Evolutionary conservation across 2,888 invertebrate species (phyloP).

Genomic region (Drosophila paracracens): DNA sequence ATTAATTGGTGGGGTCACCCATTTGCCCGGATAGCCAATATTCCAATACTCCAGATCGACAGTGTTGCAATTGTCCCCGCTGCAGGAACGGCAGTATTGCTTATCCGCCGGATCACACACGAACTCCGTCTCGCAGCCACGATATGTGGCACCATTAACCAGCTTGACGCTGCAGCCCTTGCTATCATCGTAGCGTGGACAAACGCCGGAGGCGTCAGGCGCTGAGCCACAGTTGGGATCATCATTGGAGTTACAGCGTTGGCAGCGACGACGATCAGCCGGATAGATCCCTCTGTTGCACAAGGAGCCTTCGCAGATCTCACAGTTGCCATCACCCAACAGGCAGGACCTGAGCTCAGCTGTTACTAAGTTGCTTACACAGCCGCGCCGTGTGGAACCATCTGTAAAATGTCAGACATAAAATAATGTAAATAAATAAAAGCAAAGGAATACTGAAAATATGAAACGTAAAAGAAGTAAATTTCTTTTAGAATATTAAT

Average conservation of each 20-base stretch:
- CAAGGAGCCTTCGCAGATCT: slow-evolving; percentile 60
- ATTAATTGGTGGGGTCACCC: slow-evolving; percentile 76
- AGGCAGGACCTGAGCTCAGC: slow-evolving; percentile 58
- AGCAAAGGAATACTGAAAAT: neutral
- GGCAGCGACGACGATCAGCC: slow-evolving; percentile 75
- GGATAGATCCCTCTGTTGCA: slow-evolving; percentile 80
- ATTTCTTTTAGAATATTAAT: neutral
- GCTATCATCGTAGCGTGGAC: slow-evolving; percentile 57
- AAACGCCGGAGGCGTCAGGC: slow-evolving; percentile 59
- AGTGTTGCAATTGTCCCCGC: slow-evolving; percentile 74
- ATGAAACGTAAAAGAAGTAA: neutral
- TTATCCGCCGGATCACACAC: slow-evolving; percentile 74
- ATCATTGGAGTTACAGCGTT: slow-evolving; percentile 72
- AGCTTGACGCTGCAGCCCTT: slow-evolving; percentile 76
- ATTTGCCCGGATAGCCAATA: slow-evolving; percentile 81
- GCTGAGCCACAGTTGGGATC: slow-evolving; percentile 67
- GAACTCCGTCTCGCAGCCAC: slow-evolving; percentile 80
- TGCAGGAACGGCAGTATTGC: slow-evolving; percentile 78
- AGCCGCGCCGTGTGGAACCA: slow-evolving; percentile 78
- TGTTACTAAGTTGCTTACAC: slow-evolving; percentile 59
- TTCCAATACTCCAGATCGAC: slow-evolving; percentile 61
- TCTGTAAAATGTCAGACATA: slow-evolving; percentile 37
- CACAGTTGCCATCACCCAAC: slow-evolving; percentile 62
- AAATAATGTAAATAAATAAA: neutral
- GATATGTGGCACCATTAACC: slow-evolving; percentile 76